Conservation (phyloP, 2,888 invertebrate genomes). For the Scrobipalpa costella region DNA sequence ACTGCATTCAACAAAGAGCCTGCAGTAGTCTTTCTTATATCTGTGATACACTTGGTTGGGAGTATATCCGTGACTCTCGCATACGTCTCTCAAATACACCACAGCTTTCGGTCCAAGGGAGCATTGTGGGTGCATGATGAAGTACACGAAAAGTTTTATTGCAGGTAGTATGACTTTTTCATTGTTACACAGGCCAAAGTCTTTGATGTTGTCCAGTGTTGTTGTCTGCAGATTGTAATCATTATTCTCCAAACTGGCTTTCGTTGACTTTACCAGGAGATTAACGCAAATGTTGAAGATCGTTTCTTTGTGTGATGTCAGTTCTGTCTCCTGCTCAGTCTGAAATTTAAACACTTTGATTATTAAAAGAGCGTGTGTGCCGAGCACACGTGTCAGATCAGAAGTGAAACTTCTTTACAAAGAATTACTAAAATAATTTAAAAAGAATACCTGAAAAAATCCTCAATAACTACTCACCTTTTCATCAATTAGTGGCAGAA, state of each 20-base stretch:
- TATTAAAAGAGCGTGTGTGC: not conserved
- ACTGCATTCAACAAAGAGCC: conserved; percentile 82
- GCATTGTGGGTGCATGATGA: conserved; percentile 83
- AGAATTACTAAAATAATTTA: too few species aligned
- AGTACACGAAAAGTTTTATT: conserved; percentile 80
- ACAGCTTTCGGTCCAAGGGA: conserved; percentile 80
- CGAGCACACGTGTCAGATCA: too few species aligned
- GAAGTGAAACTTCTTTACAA: too few species aligned
- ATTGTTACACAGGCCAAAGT: conserved; percentile 66
- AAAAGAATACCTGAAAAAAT: not conserved
- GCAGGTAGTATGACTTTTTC: conserved; percentile 66
- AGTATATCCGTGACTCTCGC: conserved; percentile 75
- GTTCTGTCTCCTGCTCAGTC: conserved; percentile 49
- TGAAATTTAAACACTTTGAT: conserved; percentile 42
- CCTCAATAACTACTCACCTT: conserved; percentile 29
- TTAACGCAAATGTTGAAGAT: conserved; percentile 64
- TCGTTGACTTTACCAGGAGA: conserved; percentile 68
- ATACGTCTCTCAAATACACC: conserved; percentile 79
- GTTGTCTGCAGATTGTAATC: conserved; percentile 79
- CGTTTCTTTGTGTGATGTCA: conserved; percentile 56
- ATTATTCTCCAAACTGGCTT: conserved; percentile 72
- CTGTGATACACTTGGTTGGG: conserved; percentile 82
- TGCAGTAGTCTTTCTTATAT: conserved; percentile 83
- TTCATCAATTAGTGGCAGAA: conserved; percentile 53
- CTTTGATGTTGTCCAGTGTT: conserved; percentile 76